phyloP scores from a whole-genome alignment of 2,888 invertebrate genomes.

The Pollenia angustigena region DNA sequence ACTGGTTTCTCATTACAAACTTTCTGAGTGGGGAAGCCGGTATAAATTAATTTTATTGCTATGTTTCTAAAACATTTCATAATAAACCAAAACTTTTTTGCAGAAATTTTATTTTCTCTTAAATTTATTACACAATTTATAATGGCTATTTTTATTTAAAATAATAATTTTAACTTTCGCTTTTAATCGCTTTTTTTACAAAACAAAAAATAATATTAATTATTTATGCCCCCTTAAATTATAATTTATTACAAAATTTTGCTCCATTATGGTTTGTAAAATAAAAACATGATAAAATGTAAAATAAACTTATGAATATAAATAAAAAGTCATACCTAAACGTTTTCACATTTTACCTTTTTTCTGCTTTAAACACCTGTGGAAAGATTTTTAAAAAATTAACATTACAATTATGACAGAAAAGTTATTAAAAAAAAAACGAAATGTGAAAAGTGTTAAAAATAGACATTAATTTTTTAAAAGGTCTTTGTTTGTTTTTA shows the following conservation, averaged over 20 bases:
- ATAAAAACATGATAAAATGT: background rate
- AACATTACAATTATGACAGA: background rate
- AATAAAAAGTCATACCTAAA: background rate
- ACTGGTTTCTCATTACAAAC: no score
- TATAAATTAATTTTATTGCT: background rate
- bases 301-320: constrained; percentile 5
- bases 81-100: background rate
- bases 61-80: background rate
- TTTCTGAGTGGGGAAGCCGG: no score
- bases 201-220: constrained; percentile 1
- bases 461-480: background rate
- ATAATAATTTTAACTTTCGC: constrained; percentile 25
- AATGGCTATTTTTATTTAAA: background rate
- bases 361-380: constrained; percentile 9
- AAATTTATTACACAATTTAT: background rate
- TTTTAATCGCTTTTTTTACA: constrained; percentile 1
- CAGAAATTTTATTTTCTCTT: background rate
- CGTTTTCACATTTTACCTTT: constrained; percentile 3
- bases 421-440: background rate
- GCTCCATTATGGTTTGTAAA: background rate
- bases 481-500: background rate
- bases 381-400: background rate
- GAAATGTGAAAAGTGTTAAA: background rate
- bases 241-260: constrained; percentile 31
- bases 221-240: constrained; percentile 12